These are phyloP conservation scores for Engystomops pustulosus DNA, from an alignment of 2,113 vertebrate genomes.

Conservation along the genomic window DNA sequence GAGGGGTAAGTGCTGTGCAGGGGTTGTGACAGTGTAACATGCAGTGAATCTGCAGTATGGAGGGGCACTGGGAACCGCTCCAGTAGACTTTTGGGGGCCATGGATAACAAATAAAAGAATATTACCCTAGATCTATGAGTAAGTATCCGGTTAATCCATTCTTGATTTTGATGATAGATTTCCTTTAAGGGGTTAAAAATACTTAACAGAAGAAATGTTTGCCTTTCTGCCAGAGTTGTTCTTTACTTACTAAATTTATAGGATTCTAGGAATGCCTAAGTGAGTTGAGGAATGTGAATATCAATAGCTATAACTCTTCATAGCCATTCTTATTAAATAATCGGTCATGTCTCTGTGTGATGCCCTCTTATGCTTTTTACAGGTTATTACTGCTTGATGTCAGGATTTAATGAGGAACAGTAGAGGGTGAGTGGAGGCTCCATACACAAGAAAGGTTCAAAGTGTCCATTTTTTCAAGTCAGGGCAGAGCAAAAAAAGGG, in stretches of 20 bases:
- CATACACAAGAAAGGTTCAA: not conserved
- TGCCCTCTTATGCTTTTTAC: conserved; percentile 21
- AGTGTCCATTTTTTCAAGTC: not conserved
- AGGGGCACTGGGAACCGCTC: too few relatives aligned
- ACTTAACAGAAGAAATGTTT: too few relatives aligned
- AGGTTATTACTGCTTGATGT: conserved; percentile 25
- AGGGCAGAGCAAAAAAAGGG: not conserved
- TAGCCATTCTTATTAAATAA: not conserved
- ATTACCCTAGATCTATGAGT: too few relatives aligned
- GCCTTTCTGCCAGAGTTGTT: not conserved
- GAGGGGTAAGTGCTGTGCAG: too few relatives aligned
- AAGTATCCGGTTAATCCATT: too few relatives aligned
- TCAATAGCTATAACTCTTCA: conserved; percentile 24
- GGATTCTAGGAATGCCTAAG: not conserved
- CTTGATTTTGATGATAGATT: too few relatives aligned
- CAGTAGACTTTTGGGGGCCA: too few relatives aligned
- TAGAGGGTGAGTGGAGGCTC: not conserved
- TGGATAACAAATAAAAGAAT: too few relatives aligned
- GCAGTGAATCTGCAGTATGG: too few relatives aligned
- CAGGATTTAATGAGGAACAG: conserved; percentile 51
- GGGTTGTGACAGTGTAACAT: too few relatives aligned
- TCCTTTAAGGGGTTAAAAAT: too few relatives aligned
- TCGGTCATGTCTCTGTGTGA: conserved; percentile 14
- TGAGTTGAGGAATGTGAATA: not conserved
- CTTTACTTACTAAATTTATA: not conserved